Conservation (phyloP, 2,797 vertebrate species). For the Spatula versicolor region DNA sequence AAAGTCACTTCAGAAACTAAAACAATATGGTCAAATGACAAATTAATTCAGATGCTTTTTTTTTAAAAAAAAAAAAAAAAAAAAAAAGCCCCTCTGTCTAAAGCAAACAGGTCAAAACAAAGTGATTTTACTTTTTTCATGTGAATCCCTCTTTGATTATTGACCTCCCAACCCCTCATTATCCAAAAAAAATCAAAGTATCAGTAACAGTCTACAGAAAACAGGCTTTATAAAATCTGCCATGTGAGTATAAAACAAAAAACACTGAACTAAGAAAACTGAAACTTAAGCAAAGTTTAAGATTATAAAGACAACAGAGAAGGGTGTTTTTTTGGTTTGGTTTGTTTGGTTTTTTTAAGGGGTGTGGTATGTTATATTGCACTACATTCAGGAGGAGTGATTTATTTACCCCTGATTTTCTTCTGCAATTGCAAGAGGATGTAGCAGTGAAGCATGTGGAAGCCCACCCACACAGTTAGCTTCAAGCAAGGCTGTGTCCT, state of each 20-base stretch:
- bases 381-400: background rate
- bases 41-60: background rate
- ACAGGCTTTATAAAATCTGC: background rate
- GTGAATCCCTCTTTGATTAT: background rate
- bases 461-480: background rate
- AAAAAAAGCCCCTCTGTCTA: background rate
- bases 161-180: background rate
- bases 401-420: background rate
- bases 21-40: background rate
- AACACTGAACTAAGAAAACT: background rate
- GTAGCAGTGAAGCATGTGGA: background rate
- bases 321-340: background rate
- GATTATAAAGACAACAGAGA: background rate
- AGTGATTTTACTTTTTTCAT: background rate
- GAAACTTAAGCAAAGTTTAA: background rate
- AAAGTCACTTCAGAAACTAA: background rate
- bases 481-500: background rate
- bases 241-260: background rate
- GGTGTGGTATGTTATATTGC: fast-evolving
- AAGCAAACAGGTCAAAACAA: background rate
- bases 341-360: background rate
- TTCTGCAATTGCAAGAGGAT: background rate
- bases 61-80: background rate
- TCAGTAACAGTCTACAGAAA: background rate
- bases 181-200: background rate